Evolutionary conservation across 2,888 invertebrate species (phyloP), one percentile per base, ranked within the genome.

Genomic region (Mechanitis mazaeus): DNA sequence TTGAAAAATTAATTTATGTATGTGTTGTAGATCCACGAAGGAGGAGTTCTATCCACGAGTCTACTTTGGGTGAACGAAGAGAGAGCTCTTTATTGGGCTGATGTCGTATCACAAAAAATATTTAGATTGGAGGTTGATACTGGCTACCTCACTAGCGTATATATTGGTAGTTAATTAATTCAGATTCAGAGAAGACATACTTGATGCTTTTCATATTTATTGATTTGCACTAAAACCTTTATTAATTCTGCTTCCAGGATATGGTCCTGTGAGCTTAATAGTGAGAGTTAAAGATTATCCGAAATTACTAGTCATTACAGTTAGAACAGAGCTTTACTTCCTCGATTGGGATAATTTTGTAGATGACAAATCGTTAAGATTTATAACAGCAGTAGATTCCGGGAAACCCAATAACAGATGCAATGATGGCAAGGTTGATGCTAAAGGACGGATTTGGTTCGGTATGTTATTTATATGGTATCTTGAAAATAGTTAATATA

Each of bases 341-440:
- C 63, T 87, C 57, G 64, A 73, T 0, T 88, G 87, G 89, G 78
- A 87, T 64, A 71, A 77, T 1, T 61, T 72, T 0, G 71, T 71
- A 6, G 77, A 76, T 0, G 88, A 88, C 66, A 68, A 64, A 9
- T 69, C 81, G 0, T 64, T 90, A 28, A 71, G 85, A 38, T 75
- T 85, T 7, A 67, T 90, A 2, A 84, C 77, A 45, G 75, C 76
- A 55, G 76, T 87, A 67, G 84, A 91, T 74, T 62, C 92, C 76
- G 92, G 91, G 53, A 74, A 83, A 72, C 80, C 86, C 3, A 79
- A 87, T 53, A 91, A 90, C 68, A 76, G 94, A 58, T 91, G 92
- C 72, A 95, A 95, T 68, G 94, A 95, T 75, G 94, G 93, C 33
- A 95, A 94, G 77, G 93, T 92, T 55, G 94, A 95, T 75, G 84